Percentiles rank a stretch among this genome's conserved stretches.
Evolutionary conservation across 2,113 vertebrate species (phyloP).

Genomic region (Crotalus tigris): DNA sequence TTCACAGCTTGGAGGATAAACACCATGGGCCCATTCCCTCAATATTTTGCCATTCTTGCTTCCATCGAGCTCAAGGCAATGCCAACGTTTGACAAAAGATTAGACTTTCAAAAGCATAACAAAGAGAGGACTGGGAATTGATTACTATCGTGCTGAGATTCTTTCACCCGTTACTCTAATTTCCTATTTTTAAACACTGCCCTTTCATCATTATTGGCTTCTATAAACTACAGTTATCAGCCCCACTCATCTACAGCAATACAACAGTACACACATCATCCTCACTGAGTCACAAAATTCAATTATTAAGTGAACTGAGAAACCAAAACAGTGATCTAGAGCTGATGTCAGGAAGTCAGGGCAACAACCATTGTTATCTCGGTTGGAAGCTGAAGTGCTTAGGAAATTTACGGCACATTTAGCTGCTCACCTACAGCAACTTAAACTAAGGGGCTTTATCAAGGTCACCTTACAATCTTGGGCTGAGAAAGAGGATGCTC

Average conservation of each 20-base stretch:
- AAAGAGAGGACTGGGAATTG: neutral
- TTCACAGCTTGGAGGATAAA: neutral
- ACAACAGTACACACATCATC: conserved; percentile 31
- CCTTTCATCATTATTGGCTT: conserved; percentile 31
- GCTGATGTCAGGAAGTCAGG: conserved; percentile 14
- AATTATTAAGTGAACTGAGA: conserved; percentile 35
- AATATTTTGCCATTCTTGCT: neutral
- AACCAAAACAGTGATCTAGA: conserved; percentile 37
- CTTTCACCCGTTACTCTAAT: neutral
- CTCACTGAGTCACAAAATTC: conserved; percentile 50
- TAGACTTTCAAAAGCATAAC: neutral
- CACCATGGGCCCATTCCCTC: neutral
- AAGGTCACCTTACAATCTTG: neutral
- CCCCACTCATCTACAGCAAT: conserved; percentile 46
- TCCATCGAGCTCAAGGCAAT: neutral
- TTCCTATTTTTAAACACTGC: neutral
- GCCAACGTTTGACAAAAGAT: neutral
- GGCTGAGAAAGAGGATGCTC: neutral
- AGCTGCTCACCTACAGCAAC: neutral
- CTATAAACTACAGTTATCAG: conserved; percentile 37
- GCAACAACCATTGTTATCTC: neutral
- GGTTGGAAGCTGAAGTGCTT: neutral
- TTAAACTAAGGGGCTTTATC: neutral
- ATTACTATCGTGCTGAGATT: neutral
- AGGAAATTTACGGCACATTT: neutral